Base-by-base conservation (phyloP, 2,113 vertebrate genomes). In the Lota lota region DNA sequence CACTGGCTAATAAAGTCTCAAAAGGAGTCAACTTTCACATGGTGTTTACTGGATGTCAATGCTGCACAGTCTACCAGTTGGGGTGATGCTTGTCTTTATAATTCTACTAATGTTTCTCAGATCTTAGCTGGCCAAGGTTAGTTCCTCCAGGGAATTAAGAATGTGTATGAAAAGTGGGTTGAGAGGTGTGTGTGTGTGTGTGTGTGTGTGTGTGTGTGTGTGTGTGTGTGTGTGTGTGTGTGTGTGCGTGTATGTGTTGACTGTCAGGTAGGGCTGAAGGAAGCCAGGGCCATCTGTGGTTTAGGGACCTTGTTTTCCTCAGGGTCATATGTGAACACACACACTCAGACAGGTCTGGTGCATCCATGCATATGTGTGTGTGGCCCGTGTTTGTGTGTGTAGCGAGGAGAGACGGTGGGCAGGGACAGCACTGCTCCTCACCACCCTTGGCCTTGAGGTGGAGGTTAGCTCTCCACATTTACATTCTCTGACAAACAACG, bases 231-330 rank as follows among this genome's bases (percentile, higher is more conserved):
- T 47, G 40, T 47, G 40, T 47, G 10, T 47, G 40, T 47, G 40
- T 47, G 10, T 47, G 40, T 47, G 40, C 10, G 40, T 47, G 40
- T 47, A 8, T 47, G 40, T 47, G 75, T 67, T 68, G 64, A 72
- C 72, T 77, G 78, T 81, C 80, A 78, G 71, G 64, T 65, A 24
- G 63, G 54, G 74, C 64, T 72, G 63, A 67, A 76, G 60, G 65
- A 73, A 66, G 66, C 78, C 58, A 16, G 64, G 70, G 73, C 80
- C 83, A 83, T 85, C 78, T 85, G 83, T 74, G 73, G 68, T 19
- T 24, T 54, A 70, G 73, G 80, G 62, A 16, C 67, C 68, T 68
- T 19, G 61, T 36, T 63, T 71, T 79, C 76, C 69, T 64, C 70
- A 69, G 78, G 74, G 80, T 72, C 58, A 64, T 1, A 63, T 72